phyloP scores from a whole-genome alignment of 2,113 vertebrate genomes.

The Ictalurus punctatus region DNA sequence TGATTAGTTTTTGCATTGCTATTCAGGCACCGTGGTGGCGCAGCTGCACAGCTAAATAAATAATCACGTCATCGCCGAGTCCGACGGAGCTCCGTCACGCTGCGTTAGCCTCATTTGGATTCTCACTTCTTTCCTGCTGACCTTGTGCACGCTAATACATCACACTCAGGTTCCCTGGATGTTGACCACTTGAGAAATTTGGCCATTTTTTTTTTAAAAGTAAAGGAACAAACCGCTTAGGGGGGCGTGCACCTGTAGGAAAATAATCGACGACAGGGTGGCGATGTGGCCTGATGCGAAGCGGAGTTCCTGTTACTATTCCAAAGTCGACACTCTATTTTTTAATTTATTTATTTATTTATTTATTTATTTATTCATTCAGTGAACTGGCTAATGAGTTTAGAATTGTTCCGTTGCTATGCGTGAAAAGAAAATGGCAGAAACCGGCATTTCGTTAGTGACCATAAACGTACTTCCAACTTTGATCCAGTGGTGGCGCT shows the following conservation, averaged over 20 bases:
- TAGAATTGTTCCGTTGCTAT: too few relatives aligned
- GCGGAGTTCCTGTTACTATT: not conserved
- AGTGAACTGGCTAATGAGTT: too few relatives aligned
- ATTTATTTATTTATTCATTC: too few relatives aligned
- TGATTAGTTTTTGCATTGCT: conserved; percentile 38
- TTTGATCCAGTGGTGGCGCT: too few relatives aligned
- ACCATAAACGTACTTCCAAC: too few relatives aligned
- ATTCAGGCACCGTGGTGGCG: not conserved
- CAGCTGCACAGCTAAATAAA: conserved; percentile 28
- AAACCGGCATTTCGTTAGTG: too few relatives aligned
- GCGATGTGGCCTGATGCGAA: not conserved
- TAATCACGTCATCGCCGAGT: conserved; percentile 24
- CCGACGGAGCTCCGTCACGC: not conserved
- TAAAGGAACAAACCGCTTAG: not conserved
- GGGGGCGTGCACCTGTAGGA: not conserved
- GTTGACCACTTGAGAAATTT: not conserved
- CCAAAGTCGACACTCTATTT: not conserved
- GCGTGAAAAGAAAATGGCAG: too few relatives aligned
- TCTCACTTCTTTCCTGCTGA: conserved; percentile 6
- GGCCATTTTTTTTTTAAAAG: too few relatives aligned
- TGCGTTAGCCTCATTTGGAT: conserved; percentile 37
- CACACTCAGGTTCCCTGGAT: not conserved
- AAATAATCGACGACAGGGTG: not conserved
- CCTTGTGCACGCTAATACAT: conserved; percentile 21
- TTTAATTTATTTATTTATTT: too few relatives aligned